Evolutionary conservation across 2,113 vertebrate species (phyloP).

Genomic region (Hystrix cristata): DNA sequence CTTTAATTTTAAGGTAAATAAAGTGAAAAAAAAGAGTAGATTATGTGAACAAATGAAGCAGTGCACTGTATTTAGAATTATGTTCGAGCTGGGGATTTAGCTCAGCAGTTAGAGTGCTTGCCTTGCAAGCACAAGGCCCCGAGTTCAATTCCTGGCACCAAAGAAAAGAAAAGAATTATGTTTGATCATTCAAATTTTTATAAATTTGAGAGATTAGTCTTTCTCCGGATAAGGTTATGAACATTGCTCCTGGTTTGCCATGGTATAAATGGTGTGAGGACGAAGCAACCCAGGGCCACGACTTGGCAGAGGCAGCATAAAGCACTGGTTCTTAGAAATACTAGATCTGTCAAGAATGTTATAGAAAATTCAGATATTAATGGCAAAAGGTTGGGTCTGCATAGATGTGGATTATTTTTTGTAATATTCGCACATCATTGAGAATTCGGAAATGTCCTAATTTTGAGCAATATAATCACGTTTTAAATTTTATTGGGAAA

Average conservation of each 20-base stretch:
- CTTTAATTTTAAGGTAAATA: not conserved
- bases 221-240: not conserved
- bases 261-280: not conserved
- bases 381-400: not conserved
- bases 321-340: not conserved
- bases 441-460: not conserved
- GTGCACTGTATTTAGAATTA: conserved; percentile 28
- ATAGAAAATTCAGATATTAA: not conserved
- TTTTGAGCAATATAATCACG: conserved; percentile 18
- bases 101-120: no score
- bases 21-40: not conserved
- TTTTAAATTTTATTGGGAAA: conserved; percentile 29
- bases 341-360: not conserved
- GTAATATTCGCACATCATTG: not conserved
- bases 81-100: not conserved
- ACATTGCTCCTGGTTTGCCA: not conserved
- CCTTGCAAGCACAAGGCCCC: no score
- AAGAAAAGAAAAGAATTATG: no score
- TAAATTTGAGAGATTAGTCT: not conserved
- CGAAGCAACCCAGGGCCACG: not conserved
- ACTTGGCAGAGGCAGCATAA: not conserved
- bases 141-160: no score
- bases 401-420: not conserved
- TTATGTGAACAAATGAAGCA: not conserved
- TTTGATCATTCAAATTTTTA: not conserved